A percentile compares a stretch with the other conserved stretches of the same genome.
phyloP scores from a whole-genome alignment of 2,888 invertebrate genomes.

The Ecliptopera silaceata region DNA sequence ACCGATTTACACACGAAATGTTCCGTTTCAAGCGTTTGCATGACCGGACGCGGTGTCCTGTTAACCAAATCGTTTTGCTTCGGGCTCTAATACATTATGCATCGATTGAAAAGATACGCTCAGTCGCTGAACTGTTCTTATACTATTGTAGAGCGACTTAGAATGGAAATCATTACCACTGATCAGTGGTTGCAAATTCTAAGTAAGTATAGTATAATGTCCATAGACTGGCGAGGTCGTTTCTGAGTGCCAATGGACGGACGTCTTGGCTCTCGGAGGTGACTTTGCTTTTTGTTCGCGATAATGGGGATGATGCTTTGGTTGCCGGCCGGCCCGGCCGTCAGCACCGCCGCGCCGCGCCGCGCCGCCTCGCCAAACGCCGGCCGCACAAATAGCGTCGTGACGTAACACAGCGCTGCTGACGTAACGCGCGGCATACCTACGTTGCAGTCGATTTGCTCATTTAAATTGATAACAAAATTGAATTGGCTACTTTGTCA shows the following conservation, averaged over 20 bases:
- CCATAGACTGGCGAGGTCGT: constrained; percentile 43
- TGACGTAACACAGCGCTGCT: constrained; percentile 32
- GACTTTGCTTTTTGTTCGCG: constrained; percentile 51
- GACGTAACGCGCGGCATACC: constrained; percentile 28
- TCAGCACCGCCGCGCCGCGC: constrained; percentile 27
- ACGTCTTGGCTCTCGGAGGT: constrained; percentile 47
- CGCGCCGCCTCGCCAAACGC: background rate
- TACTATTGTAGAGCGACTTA: constrained; percentile 15
- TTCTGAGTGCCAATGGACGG: constrained; percentile 45
- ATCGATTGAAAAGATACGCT: constrained; percentile 27
- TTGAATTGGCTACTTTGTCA: constrained; percentile 9
- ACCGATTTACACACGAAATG: constrained; percentile 31
- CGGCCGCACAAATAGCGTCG: constrained; percentile 18
- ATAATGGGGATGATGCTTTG: constrained; percentile 46
- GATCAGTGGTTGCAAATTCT: constrained; percentile 17
- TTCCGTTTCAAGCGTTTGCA: constrained; percentile 25
- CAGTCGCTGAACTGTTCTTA: constrained; percentile 17
- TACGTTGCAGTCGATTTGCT: constrained; percentile 33
- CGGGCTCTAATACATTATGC: constrained; percentile 27
- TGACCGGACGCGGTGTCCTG: constrained; percentile 33
- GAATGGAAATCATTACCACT: constrained; percentile 16
- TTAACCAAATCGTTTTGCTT: constrained; percentile 30
- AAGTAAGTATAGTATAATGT: background rate
- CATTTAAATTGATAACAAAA: constrained; percentile 36
- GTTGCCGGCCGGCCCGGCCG: constrained; percentile 17